Evolutionary conservation across 2,113 vertebrate species (phyloP).

Genomic region (Scalopus aquaticus): DNA sequence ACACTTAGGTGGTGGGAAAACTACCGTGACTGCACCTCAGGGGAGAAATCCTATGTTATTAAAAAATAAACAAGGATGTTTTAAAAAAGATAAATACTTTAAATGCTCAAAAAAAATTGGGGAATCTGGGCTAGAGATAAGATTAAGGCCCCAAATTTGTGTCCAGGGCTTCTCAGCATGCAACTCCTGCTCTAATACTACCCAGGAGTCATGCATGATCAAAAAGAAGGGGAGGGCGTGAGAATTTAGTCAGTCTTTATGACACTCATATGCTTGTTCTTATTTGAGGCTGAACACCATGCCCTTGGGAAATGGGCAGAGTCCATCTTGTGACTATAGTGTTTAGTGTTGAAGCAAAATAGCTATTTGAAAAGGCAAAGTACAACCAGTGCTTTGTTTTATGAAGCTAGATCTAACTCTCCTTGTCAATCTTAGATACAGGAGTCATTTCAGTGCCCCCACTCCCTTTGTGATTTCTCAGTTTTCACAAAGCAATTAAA

Average conservation of each 20-base stretch:
- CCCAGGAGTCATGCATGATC: neutral
- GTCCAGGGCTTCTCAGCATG: neutral
- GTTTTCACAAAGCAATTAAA: neutral
- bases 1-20: too few relatives aligned
- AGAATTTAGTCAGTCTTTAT: neutral
- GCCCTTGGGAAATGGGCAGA: neutral
- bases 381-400: neutral
- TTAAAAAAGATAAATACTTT: too few relatives aligned
- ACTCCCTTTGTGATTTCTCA: neutral
- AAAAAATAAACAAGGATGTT: too few relatives aligned
- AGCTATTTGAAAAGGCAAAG: neutral
- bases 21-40: too few relatives aligned
- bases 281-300: neutral
- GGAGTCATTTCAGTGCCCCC: rapidly evolving
- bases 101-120: too few relatives aligned
- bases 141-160: neutral
- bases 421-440: neutral
- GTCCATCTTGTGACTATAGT: neutral
- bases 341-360: neutral
- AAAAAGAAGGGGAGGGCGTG: neutral
- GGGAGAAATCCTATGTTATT: too few relatives aligned
- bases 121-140: neutral
- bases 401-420: neutral
- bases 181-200: neutral
- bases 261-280: neutral